Evolutionary conservation across 2,113 vertebrate genomes (phyloP), one percentile per base, ranked within the genome.

Genomic region (Rattus rattus): DNA sequence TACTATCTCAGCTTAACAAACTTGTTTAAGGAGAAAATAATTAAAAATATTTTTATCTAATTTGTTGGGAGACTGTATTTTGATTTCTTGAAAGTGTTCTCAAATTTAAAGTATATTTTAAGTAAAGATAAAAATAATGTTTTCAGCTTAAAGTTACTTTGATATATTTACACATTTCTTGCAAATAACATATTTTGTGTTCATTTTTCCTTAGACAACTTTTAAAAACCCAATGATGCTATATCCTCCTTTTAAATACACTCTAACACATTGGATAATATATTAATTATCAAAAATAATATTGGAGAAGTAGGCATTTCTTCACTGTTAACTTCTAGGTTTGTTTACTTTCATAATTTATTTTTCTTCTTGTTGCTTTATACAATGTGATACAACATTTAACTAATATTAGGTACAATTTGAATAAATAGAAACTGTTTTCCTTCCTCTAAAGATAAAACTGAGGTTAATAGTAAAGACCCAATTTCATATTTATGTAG

Each of bases 401-500:
- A 75, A 79, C 97, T 88, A 97, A 73, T 97, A 96, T 85, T 76
- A 96, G 92, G 43, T 92, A 10, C 91, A 56, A 96, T 95, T 96
- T 97, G 63, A 91, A 97, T 97, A 87, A 97, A 96, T 79, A 54
- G 17, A 96, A 93, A 2, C n/a, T 56, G 2, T 52, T 92, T 33
- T 93, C 24, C 79, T 96, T 98, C 61, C 43, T 69, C 16, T 96
- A 59, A 97, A 85, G 84, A 61, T 94, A 91, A 98, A 98, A 11
- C 96, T 93, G 69, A 97, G 72, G 90, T 90, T 97, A 95, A 98
- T 96, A 96, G 90, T 90, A 97, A 80, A 96, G 93, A 28, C 92
- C 70, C 97, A 92, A 98, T 98, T 98, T 98, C 90, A 69, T 97
- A 92, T 84, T 91, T 86, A 30, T 95, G 69, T 26, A 56, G 70